A percentile compares a stretch with the other conserved stretches of the same genome.
Evolutionary conservation across 37 sponge, comb jelly and placozoan genomes (phyloP).

Genomic region (Hormiphora californensis): DNA sequence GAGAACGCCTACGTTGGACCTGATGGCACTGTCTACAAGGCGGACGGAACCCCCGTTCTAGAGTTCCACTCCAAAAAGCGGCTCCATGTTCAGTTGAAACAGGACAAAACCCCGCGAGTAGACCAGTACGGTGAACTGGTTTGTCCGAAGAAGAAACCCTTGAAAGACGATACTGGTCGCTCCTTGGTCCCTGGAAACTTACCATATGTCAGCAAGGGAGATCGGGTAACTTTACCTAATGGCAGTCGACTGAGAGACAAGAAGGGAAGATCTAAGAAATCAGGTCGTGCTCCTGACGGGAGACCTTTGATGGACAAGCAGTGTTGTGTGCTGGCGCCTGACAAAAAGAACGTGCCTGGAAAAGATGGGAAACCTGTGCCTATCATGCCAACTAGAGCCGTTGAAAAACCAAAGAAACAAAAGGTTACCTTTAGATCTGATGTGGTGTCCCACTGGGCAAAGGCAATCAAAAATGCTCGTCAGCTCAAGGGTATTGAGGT

Average conservation of each 20-base stretch:
- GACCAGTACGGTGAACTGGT: not conserved
- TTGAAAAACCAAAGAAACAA: no score
- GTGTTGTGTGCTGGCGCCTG: not conserved
- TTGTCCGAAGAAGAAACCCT: not conserved
- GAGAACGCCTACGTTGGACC: conserved; percentile 18
- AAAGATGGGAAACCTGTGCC: conserved; percentile 10
- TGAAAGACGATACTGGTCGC: not conserved
- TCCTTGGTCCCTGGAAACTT: not conserved
- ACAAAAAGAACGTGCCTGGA: not conserved
- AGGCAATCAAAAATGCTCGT: no score
- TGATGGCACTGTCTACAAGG: conserved; percentile 1
- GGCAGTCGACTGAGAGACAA: conserved; percentile 24
- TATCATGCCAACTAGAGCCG: no score
- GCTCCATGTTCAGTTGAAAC: not conserved
- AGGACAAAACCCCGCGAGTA: not conserved
- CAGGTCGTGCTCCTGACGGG: not conserved
- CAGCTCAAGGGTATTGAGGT: no score
- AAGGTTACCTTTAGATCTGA: no score
- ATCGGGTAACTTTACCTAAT: not conserved
- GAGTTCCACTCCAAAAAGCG: conserved; percentile 5
- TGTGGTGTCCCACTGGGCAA: no score
- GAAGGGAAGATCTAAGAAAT: not conserved
- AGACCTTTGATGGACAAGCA: not conserved
- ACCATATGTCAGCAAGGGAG: not conserved
- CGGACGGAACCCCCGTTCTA: not conserved